These are phyloP conservation scores for Tricholaema leucomelas DNA, from an alignment of 2,113 vertebrate genomes.

Conservation along the genomic window DNA sequence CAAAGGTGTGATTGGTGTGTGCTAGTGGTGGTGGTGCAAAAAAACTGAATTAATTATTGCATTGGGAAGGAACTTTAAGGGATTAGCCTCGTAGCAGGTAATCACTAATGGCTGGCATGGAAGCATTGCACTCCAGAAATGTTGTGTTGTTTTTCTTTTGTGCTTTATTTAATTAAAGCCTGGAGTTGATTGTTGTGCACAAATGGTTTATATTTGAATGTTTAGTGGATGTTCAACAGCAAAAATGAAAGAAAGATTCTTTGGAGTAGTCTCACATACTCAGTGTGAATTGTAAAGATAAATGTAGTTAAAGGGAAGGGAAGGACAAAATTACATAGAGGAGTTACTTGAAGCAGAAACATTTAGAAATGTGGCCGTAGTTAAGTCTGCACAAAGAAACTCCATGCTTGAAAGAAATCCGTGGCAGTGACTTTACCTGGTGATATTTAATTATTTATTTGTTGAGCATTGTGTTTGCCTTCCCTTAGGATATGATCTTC, in stretches of 20 bases:
- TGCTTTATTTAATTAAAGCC: background rate
- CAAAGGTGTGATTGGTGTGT: background rate
- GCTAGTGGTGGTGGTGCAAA: background rate
- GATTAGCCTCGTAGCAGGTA: background rate
- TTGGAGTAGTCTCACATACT: background rate
- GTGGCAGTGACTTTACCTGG: constrained; percentile 29
- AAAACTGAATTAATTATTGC: background rate
- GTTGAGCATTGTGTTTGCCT: background rate
- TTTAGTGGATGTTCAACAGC: background rate
- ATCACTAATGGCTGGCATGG: background rate
- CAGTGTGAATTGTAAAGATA: background rate
- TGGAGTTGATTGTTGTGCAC: background rate
- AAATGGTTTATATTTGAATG: background rate
- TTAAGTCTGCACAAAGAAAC: background rate
- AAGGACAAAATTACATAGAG: background rate
- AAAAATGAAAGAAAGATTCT: background rate
- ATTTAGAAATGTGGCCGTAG: background rate
- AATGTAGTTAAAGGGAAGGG: background rate
- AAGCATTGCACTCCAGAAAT: background rate
- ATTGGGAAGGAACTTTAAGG: background rate
- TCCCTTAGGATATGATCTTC: background rate
- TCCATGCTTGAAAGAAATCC: background rate
- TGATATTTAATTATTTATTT: constrained; percentile 15
- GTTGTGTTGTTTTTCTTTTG: background rate
- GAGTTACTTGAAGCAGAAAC: background rate